Conservation (phyloP, 2,797 vertebrate genomes). For the Adrianichthys oophorus region DNA sequence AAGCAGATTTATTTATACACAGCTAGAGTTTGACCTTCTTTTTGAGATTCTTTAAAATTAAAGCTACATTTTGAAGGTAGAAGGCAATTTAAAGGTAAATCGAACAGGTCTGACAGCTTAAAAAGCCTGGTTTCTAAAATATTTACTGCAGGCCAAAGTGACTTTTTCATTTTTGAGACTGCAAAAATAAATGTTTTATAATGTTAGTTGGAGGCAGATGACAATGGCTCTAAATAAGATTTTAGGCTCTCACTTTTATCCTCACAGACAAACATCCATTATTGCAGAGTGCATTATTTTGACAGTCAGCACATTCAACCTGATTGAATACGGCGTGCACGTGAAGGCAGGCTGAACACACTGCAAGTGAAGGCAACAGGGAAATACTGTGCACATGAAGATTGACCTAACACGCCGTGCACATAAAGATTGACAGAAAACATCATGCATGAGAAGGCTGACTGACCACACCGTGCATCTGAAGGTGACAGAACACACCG, state of each 20-base stretch:
- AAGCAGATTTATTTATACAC: slow-evolving; percentile 9
- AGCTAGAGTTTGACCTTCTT: background rate
- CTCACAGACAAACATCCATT: slow-evolving; percentile 49
- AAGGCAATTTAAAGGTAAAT: background rate
- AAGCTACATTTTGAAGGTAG: background rate
- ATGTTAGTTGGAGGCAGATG: slow-evolving; percentile 12
- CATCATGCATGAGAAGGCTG: too few relatives aligned
- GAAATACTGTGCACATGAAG: too few relatives aligned
- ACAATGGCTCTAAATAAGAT: slow-evolving; percentile 61
- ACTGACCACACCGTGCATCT: too few relatives aligned
- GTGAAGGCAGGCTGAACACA: background rate
- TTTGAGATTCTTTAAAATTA: background rate
- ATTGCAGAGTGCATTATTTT: slow-evolving; percentile 32
- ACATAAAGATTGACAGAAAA: too few relatives aligned
- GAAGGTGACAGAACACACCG: too few relatives aligned
- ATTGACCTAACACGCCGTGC: too few relatives aligned
- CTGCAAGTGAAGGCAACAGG: too few relatives aligned
- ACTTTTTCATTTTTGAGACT: too few relatives aligned
- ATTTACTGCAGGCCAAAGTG: background rate
- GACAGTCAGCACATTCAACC: slow-evolving; percentile 6
- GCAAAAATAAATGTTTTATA: too few relatives aligned
- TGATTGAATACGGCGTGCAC: slow-evolving; percentile 6
- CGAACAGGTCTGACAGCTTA: background rate
- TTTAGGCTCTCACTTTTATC: slow-evolving; percentile 26
- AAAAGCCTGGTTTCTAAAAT: background rate